Conservation (phyloP, 2,797 vertebrate species). For the Ambastaia sidthimunki region DNA sequence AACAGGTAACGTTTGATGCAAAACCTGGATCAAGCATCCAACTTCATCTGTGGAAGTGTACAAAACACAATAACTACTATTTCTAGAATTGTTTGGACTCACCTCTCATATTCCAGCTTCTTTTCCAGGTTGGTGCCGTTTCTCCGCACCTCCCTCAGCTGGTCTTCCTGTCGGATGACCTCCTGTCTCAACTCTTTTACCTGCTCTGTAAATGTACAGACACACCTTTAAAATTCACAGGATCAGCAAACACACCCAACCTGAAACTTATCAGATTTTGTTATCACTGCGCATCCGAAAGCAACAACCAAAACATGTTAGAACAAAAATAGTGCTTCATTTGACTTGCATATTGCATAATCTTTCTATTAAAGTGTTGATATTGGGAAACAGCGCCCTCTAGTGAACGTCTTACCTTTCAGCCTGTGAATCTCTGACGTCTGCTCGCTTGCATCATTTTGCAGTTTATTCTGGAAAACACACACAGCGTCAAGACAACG, state of each 20-base stretch:
- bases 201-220: slow-evolving; percentile 80
- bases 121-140: slow-evolving; percentile 88
- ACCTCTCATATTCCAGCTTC: slow-evolving; percentile 95
- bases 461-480: slow-evolving; percentile 83
- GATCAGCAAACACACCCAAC: no score
- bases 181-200: slow-evolving; percentile 91
- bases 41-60: background rate
- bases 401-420: slow-evolving; percentile 84
- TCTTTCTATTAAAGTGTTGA: background rate
- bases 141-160: slow-evolving; percentile 90
- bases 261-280: background rate
- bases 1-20: background rate
- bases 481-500: background rate
- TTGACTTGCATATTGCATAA: background rate
- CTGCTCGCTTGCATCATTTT: slow-evolving; percentile 86
- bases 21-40: background rate
- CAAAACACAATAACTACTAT: background rate
- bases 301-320: background rate
- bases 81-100: background rate
- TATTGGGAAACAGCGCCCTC: slow-evolving; percentile 51
- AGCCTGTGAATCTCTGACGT: slow-evolving; percentile 89
- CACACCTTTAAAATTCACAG: slow-evolving; percentile 17
- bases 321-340: background rate
- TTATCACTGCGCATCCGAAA: background rate
- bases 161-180: slow-evolving; percentile 92